phyloP scores from a whole-genome alignment of 1,140 invertebrate species.

The Polypedilum pembai region DNA sequence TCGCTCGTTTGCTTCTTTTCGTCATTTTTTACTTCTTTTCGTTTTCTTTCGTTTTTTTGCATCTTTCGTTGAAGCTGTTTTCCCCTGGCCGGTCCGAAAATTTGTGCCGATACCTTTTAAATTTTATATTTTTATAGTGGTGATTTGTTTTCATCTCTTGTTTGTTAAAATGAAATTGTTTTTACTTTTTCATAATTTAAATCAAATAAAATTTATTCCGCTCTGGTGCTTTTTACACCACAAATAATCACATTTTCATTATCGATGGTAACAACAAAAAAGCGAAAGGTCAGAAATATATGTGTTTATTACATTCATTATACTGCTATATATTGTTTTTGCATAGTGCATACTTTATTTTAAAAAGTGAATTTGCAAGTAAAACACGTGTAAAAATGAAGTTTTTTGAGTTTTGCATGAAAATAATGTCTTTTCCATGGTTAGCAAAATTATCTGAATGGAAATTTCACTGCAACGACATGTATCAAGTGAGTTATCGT shows the following conservation, averaged over 20 bases:
- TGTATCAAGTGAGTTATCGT: background rate
- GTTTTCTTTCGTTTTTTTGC: no score
- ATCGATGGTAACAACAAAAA: background rate
- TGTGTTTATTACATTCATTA: background rate
- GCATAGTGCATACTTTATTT: background rate
- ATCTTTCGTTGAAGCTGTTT: no score
- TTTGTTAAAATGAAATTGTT: no score
- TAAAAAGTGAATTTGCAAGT: background rate
- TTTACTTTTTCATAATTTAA: no score
- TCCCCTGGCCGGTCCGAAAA: no score
- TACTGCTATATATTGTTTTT: no score
- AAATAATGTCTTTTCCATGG: slow-evolving; percentile 41
- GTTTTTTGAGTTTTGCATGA: slow-evolving; percentile 39
- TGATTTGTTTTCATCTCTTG: no score
- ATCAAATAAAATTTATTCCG: background rate
- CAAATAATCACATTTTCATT: no score
- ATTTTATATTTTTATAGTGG: no score
- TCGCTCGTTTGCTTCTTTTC: no score
- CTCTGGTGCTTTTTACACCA: slow-evolving; percentile 21
- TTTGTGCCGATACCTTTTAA: no score
- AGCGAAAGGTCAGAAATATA: background rate
- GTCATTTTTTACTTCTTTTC: no score
- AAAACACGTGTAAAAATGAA: slow-evolving; percentile 33
- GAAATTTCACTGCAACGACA: slow-evolving; percentile 37
- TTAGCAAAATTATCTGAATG: slow-evolving; percentile 39